Evolutionary conservation across 2,113 vertebrate species (phyloP).

Genomic region (Syngnathoides biaculeatus): DNA sequence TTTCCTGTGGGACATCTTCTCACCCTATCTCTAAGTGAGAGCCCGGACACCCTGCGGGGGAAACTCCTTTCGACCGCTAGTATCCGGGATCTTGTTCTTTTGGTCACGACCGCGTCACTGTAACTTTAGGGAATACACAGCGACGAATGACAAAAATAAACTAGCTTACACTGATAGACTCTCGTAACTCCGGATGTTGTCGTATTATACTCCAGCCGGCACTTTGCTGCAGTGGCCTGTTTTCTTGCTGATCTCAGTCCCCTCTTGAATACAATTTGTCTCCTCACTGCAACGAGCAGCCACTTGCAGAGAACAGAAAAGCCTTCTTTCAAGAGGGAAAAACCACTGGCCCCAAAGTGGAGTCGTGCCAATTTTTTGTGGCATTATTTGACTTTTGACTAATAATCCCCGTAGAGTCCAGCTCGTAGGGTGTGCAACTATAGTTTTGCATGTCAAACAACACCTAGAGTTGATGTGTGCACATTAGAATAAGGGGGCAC

Average conservation of each 20-base stretch:
- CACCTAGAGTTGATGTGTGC: conserved; percentile 11
- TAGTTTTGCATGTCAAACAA: conserved; percentile 31
- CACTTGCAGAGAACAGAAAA: neutral
- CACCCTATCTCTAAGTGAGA: no score
- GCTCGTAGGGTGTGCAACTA: conserved; percentile 11
- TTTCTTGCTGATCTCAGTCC: neutral
- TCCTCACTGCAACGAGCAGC: neutral
- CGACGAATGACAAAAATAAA: neutral
- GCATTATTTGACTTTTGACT: neutral
- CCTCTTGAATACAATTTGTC: neutral
- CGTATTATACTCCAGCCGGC: neutral
- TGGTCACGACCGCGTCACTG: neutral
- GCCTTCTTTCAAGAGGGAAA: neutral
- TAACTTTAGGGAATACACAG: neutral
- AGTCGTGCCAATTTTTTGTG: neutral
- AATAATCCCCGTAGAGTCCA: neutral
- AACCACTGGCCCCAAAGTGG: neutral
- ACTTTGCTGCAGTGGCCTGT: neutral
- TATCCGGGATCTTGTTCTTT: no score
- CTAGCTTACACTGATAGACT: neutral
- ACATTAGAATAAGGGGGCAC: conserved; percentile 32
- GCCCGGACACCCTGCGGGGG: no score
- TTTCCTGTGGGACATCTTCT: no score
- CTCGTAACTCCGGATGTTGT: neutral
- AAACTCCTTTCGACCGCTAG: no score